Conservation (phyloP, 2,888 invertebrate species). For the Cryptocephalus moraei region DNA sequence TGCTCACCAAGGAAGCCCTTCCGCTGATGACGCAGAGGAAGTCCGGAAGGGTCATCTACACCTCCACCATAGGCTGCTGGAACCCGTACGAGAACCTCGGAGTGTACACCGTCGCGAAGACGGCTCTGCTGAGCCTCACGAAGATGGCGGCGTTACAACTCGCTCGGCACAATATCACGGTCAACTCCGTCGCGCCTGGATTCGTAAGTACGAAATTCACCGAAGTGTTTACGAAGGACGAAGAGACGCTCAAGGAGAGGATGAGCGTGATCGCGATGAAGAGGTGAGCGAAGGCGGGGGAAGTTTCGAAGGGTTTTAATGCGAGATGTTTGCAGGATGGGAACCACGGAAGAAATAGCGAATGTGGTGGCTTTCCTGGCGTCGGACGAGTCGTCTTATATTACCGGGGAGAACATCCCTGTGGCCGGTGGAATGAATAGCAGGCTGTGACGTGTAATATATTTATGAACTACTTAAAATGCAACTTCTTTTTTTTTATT, state of each 20-base stretch:
- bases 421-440: slow-evolving; percentile 53
- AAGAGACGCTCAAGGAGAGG: too few relatives aligned
- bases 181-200: slow-evolving; percentile 89
- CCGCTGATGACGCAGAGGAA: slow-evolving; percentile 70
- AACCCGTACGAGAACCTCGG: slow-evolving; percentile 69
- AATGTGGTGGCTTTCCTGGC: slow-evolving; percentile 56
- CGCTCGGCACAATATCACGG: slow-evolving; percentile 72
- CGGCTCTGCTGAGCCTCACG: slow-evolving; percentile 76
- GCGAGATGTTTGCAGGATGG: slow-evolving; percentile 37
- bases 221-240: slow-evolving; percentile 41
- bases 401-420: slow-evolving; percentile 61
- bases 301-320: too few relatives aligned
- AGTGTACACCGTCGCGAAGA: slow-evolving; percentile 88
- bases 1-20: slow-evolving; percentile 76
- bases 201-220: slow-evolving; percentile 87
- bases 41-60: slow-evolving; percentile 75
- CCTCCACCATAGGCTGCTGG: slow-evolving; percentile 80
- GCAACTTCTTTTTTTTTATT: too few relatives aligned
- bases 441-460: slow-evolving; percentile 36
- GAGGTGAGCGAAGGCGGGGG: too few relatives aligned
- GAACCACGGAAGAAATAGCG: slow-evolving; percentile 48
- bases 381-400: slow-evolving; percentile 60
- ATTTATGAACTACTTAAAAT: too few relatives aligned
- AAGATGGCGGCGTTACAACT: slow-evolving; percentile 71
- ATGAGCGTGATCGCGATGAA: too few relatives aligned